Evolutionary conservation across 2,888 invertebrate species (phyloP), one percentile per base, ranked within the genome.

Genomic region (Oxycera nigricornis): DNA sequence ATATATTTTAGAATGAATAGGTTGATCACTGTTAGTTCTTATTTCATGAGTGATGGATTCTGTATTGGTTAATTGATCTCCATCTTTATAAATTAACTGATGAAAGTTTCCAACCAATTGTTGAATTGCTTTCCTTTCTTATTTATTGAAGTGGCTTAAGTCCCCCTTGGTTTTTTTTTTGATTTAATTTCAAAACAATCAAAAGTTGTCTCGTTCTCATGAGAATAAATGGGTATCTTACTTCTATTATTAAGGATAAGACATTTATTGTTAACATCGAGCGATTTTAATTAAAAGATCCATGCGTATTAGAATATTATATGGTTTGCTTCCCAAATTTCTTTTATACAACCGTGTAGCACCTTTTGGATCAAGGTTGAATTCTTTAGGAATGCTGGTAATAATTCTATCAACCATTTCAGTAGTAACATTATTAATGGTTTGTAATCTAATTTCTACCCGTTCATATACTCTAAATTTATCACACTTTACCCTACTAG

Each of bases 81-180:
- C 50, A 20, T 75, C 70, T 50, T 61, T 73, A 22, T 30, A 75
- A n/a, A n/a, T n/a, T n/a, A n/a, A n/a, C n/a, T n/a, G n/a, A n/a
- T n/a, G n/a, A n/a, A n/a, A n/a, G 41, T n/a, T n/a, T n/a, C n/a
- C n/a, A n/a, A n/a, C n/a, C n/a, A n/a, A n/a, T n/a, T n/a, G n/a
- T n/a, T n/a, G n/a, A n/a, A n/a, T n/a, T n/a, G n/a, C n/a, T n/a
- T n/a, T n/a, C 41, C 2, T 20, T 39, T 67, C 39, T 11, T 35
- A 6, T 35, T 6, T 7, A 35, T 35, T 35, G 7, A 35, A 35
- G 39, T 35, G 39, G 39, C 39, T 35, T 35, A 35, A 35, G 39
- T 35, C 39, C 11, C 6, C 11, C 11, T 35, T 11, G 6, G n/a
- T 17, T 35, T 35, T 6, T n/a, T n/a, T n/a, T n/a, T n/a, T n/a